phyloP scores from a whole-genome alignment of 2,888 invertebrate genomes.

The Thymelicus sylvestris region DNA sequence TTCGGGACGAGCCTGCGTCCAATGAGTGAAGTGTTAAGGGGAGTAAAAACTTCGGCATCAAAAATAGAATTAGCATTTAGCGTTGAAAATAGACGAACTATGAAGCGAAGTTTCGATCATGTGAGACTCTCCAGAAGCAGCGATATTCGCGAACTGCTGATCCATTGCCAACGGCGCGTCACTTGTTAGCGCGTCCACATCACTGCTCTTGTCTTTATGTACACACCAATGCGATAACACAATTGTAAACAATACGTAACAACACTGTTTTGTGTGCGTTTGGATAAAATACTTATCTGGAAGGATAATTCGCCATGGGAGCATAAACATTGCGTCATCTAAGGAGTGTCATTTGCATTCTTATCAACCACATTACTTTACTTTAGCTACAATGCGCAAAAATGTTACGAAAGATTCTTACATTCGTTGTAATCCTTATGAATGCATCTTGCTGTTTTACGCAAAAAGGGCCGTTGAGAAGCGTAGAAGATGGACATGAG shows the following conservation, averaged over 20 bases:
- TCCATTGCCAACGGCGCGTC: conserved; percentile 71
- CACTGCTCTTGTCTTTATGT: conserved; percentile 52
- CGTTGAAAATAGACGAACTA: conserved; percentile 48
- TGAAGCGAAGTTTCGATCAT: conserved; percentile 71
- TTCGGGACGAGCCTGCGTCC: conserved; percentile 67
- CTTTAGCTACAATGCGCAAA: too few relatives aligned
- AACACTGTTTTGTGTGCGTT: conserved; percentile 54
- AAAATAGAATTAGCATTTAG: conserved; percentile 62
- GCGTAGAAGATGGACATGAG: too few relatives aligned
- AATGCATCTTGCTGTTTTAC: too few relatives aligned
- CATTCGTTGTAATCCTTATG: too few relatives aligned
- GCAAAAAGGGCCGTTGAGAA: too few relatives aligned
- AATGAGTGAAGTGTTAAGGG: conserved; percentile 70
- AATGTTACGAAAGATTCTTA: too few relatives aligned
- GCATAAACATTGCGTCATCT: conserved; percentile 15
- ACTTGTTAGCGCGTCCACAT: conserved; percentile 63
- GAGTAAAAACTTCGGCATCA: conserved; percentile 69
- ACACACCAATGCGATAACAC: conserved; percentile 65
- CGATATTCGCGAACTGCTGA: conserved; percentile 64
- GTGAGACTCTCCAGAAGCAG: conserved; percentile 66
- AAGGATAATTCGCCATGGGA: conserved; percentile 34
- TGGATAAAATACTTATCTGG: conserved; percentile 52
- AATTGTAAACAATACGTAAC: conserved; percentile 69
- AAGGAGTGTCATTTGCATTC: too few relatives aligned
- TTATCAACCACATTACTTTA: too few relatives aligned